phyloP scores from a whole-genome alignment of 1,140 invertebrate genomes.

The Drosophila persimilis region DNA sequence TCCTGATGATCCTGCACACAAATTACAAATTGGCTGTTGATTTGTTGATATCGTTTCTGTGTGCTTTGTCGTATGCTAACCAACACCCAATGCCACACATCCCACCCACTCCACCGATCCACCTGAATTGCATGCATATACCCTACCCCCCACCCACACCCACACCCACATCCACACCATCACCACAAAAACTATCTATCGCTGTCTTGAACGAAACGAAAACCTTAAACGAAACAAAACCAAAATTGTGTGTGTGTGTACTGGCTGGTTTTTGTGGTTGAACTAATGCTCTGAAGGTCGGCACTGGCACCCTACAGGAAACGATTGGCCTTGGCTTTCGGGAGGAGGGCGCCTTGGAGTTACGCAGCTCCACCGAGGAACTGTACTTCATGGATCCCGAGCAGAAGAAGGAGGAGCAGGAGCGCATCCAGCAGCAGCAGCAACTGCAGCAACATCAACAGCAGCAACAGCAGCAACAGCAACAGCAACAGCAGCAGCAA shows the following conservation, averaged over 20 bases:
- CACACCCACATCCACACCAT: not conserved
- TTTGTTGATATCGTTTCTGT: slow-evolving; percentile 64
- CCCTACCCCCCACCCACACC: not conserved
- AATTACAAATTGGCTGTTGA: slow-evolving; percentile 68
- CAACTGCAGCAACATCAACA: slow-evolving; percentile 12
- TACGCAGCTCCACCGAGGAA: slow-evolving; percentile 93
- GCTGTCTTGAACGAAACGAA: slow-evolving; percentile 18
- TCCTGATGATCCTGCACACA: slow-evolving; percentile 44
- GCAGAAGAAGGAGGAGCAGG: slow-evolving; percentile 84
- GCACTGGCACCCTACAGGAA: slow-evolving; percentile 83
- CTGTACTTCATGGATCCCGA: slow-evolving; percentile 90
- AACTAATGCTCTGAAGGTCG: slow-evolving; percentile 81
- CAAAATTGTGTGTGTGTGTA: slow-evolving; percentile 56
- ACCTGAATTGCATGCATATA: slow-evolving; percentile 15
- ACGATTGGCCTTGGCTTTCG: slow-evolving; percentile 86
- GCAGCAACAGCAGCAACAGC: slow-evolving; percentile 21
- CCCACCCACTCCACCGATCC: slow-evolving; percentile 1
- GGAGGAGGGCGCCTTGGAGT: slow-evolving; percentile 90
- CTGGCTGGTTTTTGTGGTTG: slow-evolving; percentile 65
- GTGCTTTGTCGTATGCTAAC: slow-evolving; percentile 19
- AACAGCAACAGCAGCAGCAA: slow-evolving; percentile 45
- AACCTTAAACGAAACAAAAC: slow-evolving; percentile 14
- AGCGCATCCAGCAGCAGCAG: slow-evolving; percentile 61
- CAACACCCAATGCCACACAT: not conserved
- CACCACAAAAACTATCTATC: slow-evolving; percentile 25